phyloP scores from a whole-genome alignment of 2,113 vertebrate species.

The Lichenostomus cassidix region DNA sequence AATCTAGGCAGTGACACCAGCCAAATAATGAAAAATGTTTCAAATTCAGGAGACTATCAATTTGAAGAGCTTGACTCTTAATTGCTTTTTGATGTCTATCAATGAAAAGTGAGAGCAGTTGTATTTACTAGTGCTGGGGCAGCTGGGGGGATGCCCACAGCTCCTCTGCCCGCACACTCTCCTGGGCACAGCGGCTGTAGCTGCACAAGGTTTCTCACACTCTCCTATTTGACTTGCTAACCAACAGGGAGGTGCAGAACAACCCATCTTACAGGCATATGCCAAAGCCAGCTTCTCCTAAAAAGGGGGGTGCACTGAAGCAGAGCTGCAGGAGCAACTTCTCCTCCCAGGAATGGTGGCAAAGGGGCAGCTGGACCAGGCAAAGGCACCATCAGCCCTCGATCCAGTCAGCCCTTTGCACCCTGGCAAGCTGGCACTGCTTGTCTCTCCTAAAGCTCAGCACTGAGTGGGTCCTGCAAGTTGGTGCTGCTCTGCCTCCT shows the following conservation, averaged over 20 bases:
- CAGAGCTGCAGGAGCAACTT: neutral
- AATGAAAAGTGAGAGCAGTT: conserved; percentile 21
- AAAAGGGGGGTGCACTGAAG: neutral
- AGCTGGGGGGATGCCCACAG: neutral
- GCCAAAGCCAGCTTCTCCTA: neutral
- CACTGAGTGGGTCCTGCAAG: neutral
- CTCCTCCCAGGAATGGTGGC: neutral
- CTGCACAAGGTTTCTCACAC: neutral
- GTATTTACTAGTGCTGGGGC: neutral
- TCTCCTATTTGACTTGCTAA: conserved; percentile 2
- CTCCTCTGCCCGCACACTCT: neutral
- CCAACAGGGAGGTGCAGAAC: neutral
- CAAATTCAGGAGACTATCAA: conserved; percentile 31
- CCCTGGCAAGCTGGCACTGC: neutral
- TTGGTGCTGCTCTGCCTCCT: neutral
- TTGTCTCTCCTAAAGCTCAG: neutral
- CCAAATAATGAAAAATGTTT: conserved; percentile 44
- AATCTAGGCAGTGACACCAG: conserved; percentile 30
- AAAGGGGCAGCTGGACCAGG: neutral
- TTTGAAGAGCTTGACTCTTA: conserved; percentile 36
- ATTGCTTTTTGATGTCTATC: conserved; percentile 58
- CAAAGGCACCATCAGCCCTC: neutral
- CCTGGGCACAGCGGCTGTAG: neutral
- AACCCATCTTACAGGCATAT: neutral
- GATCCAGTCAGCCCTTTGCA: neutral